Conservation (phyloP, 2,888 invertebrate genomes). For the Rhyacophila evoluta region DNA sequence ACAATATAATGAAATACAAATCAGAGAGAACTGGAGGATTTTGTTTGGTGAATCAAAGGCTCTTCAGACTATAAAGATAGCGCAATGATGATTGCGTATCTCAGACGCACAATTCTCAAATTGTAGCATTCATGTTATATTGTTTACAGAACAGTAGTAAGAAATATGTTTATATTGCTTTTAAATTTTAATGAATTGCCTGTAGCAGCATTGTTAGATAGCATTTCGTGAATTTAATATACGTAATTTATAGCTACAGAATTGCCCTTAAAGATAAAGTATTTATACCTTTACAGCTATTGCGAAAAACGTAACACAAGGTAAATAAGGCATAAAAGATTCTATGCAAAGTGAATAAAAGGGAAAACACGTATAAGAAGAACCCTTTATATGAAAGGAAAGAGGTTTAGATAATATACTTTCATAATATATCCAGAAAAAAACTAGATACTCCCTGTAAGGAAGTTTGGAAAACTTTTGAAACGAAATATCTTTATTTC, state of each 20-base stretch:
- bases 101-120: no score
- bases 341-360: not conserved
- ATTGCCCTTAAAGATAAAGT: not conserved
- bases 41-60: no score
- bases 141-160: no score
- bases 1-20: no score
- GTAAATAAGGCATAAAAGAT: not conserved
- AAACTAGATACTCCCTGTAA: not conserved
- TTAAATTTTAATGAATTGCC: not conserved
- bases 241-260: not conserved
- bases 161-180: not conserved
- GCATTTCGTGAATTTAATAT: slow-evolving; percentile 5
- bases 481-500: no score
- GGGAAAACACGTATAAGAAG: not conserved
- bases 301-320: not conserved
- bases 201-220: not conserved
- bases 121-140: no score
- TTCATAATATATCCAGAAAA: not conserved
- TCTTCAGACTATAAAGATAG: no score
- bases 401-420: not conserved
- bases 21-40: no score
- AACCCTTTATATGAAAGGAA: not conserved
- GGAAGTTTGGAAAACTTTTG: not conserved
- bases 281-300: not conserved
- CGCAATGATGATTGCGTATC: no score